Evolutionary conservation across 2,113 vertebrate genomes (phyloP).

Genomic region (Syrmaticus mikado): DNA sequence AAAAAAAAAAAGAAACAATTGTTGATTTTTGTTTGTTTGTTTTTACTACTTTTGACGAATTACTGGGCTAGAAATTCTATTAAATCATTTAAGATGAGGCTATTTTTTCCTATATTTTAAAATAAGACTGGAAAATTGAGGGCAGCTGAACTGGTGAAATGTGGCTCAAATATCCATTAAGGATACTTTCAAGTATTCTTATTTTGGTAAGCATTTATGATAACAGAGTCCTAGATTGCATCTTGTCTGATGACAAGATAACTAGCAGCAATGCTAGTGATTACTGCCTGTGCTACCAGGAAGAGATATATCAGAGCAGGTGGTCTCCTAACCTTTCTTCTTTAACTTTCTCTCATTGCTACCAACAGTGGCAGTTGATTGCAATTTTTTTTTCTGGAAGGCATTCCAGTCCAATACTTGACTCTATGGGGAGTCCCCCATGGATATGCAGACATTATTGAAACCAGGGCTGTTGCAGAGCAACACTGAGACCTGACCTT

Average conservation of each 20-base stretch:
- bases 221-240: neutral
- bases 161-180: neutral
- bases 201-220: neutral
- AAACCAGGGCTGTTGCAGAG: neutral
- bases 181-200: neutral
- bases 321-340: neutral
- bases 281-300: neutral
- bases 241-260: neutral
- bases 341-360: accelerated
- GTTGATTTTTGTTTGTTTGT: neutral
- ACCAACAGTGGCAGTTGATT: accelerated
- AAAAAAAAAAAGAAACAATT: neutral
- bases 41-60: neutral
- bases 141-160: neutral
- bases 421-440: neutral
- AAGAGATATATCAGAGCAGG: neutral
- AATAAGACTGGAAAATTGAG: neutral
- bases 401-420: neutral
- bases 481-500: neutral
- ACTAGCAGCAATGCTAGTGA: neutral
- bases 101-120: neutral
- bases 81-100: neutral
- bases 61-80: neutral
- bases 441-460: neutral
- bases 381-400: neutral